phyloP scores from a whole-genome alignment of 2,113 vertebrate species.

The Euleptes europaea region DNA sequence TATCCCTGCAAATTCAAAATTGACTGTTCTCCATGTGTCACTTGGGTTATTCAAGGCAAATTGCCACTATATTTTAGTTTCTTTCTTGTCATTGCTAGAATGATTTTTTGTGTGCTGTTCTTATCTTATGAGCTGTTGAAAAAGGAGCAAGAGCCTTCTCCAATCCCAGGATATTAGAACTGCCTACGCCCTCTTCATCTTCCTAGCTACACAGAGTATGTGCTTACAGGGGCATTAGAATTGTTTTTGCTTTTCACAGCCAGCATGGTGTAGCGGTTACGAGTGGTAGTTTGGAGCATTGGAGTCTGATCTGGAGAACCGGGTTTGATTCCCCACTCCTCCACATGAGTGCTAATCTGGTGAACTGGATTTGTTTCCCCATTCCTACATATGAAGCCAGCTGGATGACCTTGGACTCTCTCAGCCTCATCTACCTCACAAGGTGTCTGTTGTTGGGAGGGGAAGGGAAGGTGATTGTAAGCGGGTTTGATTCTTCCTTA shows the following conservation, averaged over 20 bases:
- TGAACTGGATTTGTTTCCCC: too few species aligned
- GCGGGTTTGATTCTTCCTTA: too few species aligned
- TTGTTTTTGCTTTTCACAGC: neutral
- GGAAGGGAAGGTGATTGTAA: too few species aligned
- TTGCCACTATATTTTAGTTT: slow-evolving; percentile 14
- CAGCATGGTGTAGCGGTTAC: too few species aligned
- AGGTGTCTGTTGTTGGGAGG: too few species aligned
- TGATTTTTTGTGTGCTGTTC: neutral
- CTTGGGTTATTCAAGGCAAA: neutral
- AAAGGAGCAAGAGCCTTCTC: neutral
- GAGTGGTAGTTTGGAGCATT: too few species aligned
- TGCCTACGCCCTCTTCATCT: neutral
- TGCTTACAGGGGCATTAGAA: neutral
- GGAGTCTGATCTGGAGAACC: too few species aligned
- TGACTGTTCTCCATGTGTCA: neutral
- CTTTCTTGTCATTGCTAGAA: neutral
- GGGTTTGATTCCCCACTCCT: too few species aligned
- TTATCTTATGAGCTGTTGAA: neutral
- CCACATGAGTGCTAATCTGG: too few species aligned
- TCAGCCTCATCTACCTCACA: too few species aligned
- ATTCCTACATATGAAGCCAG: too few species aligned
- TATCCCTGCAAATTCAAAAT: slow-evolving; percentile 20
- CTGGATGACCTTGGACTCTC: too few species aligned
- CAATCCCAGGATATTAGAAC: neutral
- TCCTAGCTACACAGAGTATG: neutral